Evolutionary conservation across 2,797 vertebrate genomes (phyloP).

Genomic region (Limosa lapponica): DNA sequence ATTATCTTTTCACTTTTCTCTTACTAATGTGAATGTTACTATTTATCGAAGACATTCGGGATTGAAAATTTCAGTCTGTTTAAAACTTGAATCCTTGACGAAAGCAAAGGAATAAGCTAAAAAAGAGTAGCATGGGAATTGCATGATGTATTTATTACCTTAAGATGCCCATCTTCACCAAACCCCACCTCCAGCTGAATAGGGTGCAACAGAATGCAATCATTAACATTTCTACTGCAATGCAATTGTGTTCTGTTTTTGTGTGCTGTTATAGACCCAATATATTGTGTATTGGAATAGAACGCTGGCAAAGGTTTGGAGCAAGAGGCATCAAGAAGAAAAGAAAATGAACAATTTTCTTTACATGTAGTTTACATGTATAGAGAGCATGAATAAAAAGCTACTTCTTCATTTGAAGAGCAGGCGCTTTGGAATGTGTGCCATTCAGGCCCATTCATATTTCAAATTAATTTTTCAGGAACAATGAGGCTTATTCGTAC

Average conservation of each 20-base stretch:
- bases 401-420: neutral
- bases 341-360: neutral
- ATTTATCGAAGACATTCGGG: slow-evolving; percentile 14
- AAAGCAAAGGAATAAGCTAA: slow-evolving; percentile 17
- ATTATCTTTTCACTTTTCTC: neutral
- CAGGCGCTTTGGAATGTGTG: neutral
- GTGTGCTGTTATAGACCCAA: neutral
- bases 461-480: slow-evolving; percentile 4
- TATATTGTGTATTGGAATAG: neutral
- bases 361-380: neutral
- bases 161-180: slow-evolving; percentile 57
- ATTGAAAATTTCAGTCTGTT: slow-evolving; percentile 69
- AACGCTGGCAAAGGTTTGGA: slow-evolving; percentile 39
- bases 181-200: slow-evolving; percentile 42
- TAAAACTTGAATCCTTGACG: slow-evolving; percentile 4
- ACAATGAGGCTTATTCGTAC: neutral
- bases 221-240: neutral
- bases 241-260: neutral
- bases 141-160: slow-evolving; percentile 58
- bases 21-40: neutral
- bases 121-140: slow-evolving; percentile 58
- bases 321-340: slow-evolving; percentile 51
- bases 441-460: neutral
- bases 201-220: neutral
- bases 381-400: slow-evolving; percentile 9